phyloP scores from a whole-genome alignment of 1,140 invertebrate genomes.

The Protaetia brevitarsis region DNA sequence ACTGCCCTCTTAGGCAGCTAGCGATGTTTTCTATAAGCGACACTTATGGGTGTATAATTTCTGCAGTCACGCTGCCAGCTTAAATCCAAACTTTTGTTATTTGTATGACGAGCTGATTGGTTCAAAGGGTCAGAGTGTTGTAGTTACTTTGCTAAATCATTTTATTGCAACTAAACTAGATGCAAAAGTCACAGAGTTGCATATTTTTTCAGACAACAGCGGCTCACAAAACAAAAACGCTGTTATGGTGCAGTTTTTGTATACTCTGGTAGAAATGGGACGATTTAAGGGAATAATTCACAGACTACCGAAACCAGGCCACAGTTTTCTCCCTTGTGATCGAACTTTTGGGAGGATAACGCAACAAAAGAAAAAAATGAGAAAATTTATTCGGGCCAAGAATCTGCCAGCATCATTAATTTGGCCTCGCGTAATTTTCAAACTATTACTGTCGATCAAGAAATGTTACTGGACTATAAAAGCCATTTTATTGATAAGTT shows the following conservation, averaged over 20 bases:
- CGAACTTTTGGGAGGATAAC: neutral
- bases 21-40: neutral
- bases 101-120: slow-evolving; percentile 12
- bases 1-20: neutral
- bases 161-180: neutral
- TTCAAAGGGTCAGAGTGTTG: neutral
- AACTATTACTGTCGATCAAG: neutral
- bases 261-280: neutral
- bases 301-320: neutral
- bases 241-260: neutral
- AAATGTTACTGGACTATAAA: neutral
- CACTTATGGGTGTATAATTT: slow-evolving; percentile 19
- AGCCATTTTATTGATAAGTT: neutral
- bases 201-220: neutral
- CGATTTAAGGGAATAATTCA: neutral
- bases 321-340: neutral
- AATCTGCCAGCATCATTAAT: neutral
- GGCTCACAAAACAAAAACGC: neutral
- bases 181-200: neutral
- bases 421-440: neutral
- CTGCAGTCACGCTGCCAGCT: neutral
- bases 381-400: neutral
- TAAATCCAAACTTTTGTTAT: neutral
- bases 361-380: neutral
- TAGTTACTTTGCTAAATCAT: neutral